Conservation (phyloP, 1,140 invertebrate species). For the Drosophila repleta region DNA sequence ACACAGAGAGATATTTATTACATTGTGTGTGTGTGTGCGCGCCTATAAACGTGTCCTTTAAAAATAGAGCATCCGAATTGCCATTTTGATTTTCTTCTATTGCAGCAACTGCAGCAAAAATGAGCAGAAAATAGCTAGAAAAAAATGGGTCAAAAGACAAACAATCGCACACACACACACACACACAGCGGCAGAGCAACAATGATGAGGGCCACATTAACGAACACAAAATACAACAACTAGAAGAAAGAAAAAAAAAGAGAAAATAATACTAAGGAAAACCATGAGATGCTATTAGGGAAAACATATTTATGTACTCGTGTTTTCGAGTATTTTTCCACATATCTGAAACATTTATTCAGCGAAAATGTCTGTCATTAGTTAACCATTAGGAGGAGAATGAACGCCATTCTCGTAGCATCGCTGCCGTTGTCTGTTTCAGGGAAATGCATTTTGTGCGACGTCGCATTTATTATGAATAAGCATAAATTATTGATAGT, state of each 20-base stretch:
- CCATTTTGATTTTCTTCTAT: slow-evolving; percentile 11
- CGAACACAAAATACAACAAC: slow-evolving; percentile 20
- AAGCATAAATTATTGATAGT: too few relatives aligned
- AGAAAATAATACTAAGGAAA: neutral
- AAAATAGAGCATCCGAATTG: slow-evolving; percentile 16
- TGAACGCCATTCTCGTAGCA: neutral
- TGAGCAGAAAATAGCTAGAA: neutral
- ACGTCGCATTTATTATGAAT: too few relatives aligned
- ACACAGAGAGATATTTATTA: neutral
- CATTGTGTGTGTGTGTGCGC: neutral
- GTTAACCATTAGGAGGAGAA: neutral
- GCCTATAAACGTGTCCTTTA: slow-evolving; percentile 13
- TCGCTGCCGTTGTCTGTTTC: too few relatives aligned
- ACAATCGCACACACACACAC: slow-evolving; percentile 1
- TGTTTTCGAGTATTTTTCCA: slow-evolving; percentile 4
- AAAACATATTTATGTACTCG: slow-evolving; percentile 32
- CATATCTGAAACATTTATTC: neutral
- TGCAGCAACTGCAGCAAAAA: slow-evolving; percentile 29
- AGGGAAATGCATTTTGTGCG: too few relatives aligned
- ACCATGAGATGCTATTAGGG: slow-evolving; percentile 28
- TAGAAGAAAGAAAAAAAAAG: neutral
- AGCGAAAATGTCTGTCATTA: slow-evolving; percentile 9
- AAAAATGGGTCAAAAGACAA: slow-evolving; percentile 58
- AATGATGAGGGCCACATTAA: slow-evolving; percentile 45
- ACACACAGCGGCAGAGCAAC: slow-evolving; percentile 6